phyloP scores from a whole-genome alignment of 2,888 invertebrate genomes.

The Eupeodes latifasciatus region DNA sequence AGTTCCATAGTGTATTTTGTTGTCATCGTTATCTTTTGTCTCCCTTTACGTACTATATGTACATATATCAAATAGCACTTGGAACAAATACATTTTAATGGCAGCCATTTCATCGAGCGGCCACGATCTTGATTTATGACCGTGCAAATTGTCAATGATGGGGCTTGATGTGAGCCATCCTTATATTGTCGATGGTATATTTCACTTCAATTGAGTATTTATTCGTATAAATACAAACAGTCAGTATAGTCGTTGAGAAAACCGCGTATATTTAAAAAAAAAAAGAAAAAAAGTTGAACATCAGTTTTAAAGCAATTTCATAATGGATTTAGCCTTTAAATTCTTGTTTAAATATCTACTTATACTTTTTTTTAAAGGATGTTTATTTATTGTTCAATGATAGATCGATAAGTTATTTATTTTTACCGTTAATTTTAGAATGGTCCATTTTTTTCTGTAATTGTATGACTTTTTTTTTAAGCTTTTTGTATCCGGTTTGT shows the following conservation, averaged over 20 bases:
- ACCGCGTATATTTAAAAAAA: slow-evolving; percentile 18
- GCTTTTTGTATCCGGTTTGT: too few relatives aligned
- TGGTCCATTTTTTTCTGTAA: too few relatives aligned
- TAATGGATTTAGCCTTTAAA: slow-evolving; percentile 17
- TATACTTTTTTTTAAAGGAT: too few relatives aligned
- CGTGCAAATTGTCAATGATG: slow-evolving; percentile 59
- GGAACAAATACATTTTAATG: slow-evolving; percentile 69
- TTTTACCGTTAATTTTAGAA: too few relatives aligned
- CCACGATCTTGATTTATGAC: slow-evolving; percentile 70
- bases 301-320: slow-evolving; percentile 21
- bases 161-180: slow-evolving; percentile 46
- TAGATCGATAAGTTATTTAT: too few relatives aligned
- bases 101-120: slow-evolving; percentile 40
- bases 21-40: not conserved
- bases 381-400: too few relatives aligned
- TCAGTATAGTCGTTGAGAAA: not conserved
- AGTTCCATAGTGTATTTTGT: not conserved
- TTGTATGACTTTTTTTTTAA: too few relatives aligned
- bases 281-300: not conserved
- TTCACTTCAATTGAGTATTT: slow-evolving; percentile 48
- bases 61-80: slow-evolving; percentile 64
- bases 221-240: not conserved
- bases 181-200: slow-evolving; percentile 37
- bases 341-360: not conserved
- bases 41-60: not conserved